Base-by-base conservation (phyloP, 2,888 invertebrate genomes). In the Brachynemurus nebulosus region DNA sequence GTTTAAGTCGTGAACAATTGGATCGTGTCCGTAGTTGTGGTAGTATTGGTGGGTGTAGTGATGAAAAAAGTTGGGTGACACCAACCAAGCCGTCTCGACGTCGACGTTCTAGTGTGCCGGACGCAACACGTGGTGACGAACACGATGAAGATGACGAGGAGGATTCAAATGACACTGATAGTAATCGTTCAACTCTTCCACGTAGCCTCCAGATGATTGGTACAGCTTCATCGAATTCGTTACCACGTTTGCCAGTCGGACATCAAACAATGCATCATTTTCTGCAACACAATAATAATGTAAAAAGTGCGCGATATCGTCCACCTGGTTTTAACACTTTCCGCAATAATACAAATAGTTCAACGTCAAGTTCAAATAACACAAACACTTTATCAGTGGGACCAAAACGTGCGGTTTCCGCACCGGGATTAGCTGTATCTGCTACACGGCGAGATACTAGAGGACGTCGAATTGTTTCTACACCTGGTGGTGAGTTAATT, bases 251-350 rank as follows among this genome's bases (percentile, higher is more conserved):
- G 38, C 81, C 86, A 4, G 72, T 72, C 7, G 69, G 69, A n/a
- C 65, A 78, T 1, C 74, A 78, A 54, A 76, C 72, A 54, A 72
- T 74, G 50, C 69, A 72, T 49, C 73, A 74, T 52, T 73, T 74
- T 55, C 57, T 67, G 52, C 70, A 72, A 53, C 70, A 69, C 45
- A 42, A 39, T 20, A 70, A 69, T 46, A 42, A 80, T 50, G 88
- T 86, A 37, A 89, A 89, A 60, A 89, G 88, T 42, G 89, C 89
- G 34, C 70, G 90, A 30, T 90, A 90, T 62, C 70, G 90, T 4
- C 86, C 90, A 2, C 88, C 89, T 0, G 88, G 85, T 2, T 83
- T 82, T 65, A 73, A 76, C 25, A 73, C 82, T 35, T 67, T 68
- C 50, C 20, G 37, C 8, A 17, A 14, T 9, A 20, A n/a, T 7